Conservation (phyloP, 1,140 invertebrate genomes). For the Hycleus phaleratus region DNA sequence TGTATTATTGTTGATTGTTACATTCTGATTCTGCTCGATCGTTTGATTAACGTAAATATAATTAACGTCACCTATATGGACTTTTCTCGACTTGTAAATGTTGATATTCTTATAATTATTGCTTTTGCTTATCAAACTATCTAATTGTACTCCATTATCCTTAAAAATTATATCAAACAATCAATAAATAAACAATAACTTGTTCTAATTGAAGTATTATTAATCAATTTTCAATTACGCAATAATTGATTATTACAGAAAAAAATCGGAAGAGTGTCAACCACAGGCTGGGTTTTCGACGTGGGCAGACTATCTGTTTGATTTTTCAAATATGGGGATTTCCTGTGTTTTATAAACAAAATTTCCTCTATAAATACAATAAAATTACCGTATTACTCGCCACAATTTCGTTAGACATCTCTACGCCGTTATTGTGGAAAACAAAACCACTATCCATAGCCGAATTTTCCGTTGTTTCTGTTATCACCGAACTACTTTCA, state of each 20-base stretch:
- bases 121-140: neutral
- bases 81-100: conserved; percentile 8
- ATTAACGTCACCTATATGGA: conserved; percentile 4
- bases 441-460: neutral
- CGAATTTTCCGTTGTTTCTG: no score
- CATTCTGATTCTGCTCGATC: neutral
- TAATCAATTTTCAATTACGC: no score
- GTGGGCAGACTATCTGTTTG: no score
- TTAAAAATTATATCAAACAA: neutral
- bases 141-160: neutral
- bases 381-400: neutral
- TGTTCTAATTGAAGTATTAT: no score
- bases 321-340: neutral
- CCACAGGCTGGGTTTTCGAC: no score
- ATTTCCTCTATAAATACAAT: no score
- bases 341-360: no score
- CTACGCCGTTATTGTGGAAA: neutral
- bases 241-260: no score
- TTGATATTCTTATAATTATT: conserved; percentile 4
- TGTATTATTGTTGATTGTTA: conserved; percentile 2
- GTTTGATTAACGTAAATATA: neutral
- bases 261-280: neutral
- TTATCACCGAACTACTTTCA: neutral
- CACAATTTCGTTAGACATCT: neutral
- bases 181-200: no score